These are phyloP conservation scores for Heliconius cydno DNA, from an alignment of 2,888 invertebrate species.

Conservation along the genomic window DNA sequence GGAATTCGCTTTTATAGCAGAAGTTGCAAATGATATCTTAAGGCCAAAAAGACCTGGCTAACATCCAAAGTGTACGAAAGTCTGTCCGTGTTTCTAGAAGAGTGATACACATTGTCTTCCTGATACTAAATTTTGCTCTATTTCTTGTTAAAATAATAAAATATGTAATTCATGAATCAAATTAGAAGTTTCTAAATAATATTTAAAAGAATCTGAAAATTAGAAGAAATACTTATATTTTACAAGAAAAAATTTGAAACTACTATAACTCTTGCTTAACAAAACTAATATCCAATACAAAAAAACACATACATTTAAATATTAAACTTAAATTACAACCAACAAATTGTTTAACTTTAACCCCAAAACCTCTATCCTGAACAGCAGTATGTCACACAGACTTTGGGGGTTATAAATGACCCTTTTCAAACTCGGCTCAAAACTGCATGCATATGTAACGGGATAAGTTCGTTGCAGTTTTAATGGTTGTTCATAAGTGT, in stretches of 20 bases:
- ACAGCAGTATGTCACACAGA: slow-evolving; percentile 53
- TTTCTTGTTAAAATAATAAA: slow-evolving; percentile 30
- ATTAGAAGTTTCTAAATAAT: background rate
- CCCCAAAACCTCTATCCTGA: slow-evolving; percentile 24
- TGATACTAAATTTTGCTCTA: background rate
- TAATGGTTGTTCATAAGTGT: slow-evolving; percentile 80
- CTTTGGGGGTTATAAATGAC: slow-evolving; percentile 66
- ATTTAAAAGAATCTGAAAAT: background rate
- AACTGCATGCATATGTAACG: slow-evolving; percentile 76
- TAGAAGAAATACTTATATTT: background rate
- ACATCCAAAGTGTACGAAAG: slow-evolving; percentile 73
- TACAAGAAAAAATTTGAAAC: background rate
- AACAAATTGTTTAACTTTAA: slow-evolving; percentile 18
- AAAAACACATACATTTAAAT: background rate
- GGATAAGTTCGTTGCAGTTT: slow-evolving; percentile 71
- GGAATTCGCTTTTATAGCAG: slow-evolving; percentile 61
- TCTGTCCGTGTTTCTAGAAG: slow-evolving; percentile 60
- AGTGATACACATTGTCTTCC: slow-evolving; percentile 56
- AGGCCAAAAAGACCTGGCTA: slow-evolving; percentile 82
- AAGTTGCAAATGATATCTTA: slow-evolving; percentile 79
- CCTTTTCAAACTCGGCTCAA: slow-evolving; percentile 56
- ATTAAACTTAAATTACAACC: background rate
- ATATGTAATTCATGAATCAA: background rate
- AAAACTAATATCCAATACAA: background rate
- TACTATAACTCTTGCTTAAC: background rate